Evolutionary conservation across 2,888 invertebrate genomes (phyloP), one percentile per base, ranked within the genome.

Genomic region (Tholera decimalis): DNA sequence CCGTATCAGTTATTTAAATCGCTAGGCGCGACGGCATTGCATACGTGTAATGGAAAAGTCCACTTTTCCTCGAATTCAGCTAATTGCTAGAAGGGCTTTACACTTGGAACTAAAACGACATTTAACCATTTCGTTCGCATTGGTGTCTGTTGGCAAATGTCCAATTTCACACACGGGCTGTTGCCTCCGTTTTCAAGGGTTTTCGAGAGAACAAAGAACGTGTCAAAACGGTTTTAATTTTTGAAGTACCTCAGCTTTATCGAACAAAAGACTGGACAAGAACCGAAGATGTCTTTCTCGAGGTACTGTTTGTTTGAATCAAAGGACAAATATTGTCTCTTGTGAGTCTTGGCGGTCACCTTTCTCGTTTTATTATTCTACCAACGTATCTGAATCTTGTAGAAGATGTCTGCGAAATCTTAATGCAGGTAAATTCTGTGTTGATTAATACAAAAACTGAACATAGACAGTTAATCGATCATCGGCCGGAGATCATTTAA

Each of bases 121-220:
- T 78, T 77, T 74, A 56, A 64, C 64, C 63, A 72, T 77, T 77
- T 72, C 68, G 77, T 77, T 55, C 63, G 67, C 67, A 64, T 70
- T 61, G 60, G 63, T 75, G 68, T 79, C 50, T 68, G 54, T 56
- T 79, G 78, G 83, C 82, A 71, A 69, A 73, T 54, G 53, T 80
- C 82, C 82, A 90, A 83, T 86, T 74, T 87, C 82, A 88, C 85
- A 88, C 82, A 81, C 60, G 60, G 77, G 80, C 83, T 80, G 87
- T 85, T 83, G 86, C 84, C 80, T 77, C 80, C 75, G 80, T 81
- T 86, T 88, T 80, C 81, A 83, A 83, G 75, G 79, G 79, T 84
- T n/a, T n/a, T 86, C 67, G 66, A 73, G 69, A 78, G 83, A 89
- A 91, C 89, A 90, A 90, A 91, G 88, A 85, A 84, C 79, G 76